phyloP scores from a whole-genome alignment of 2,797 vertebrate species.

The Columba guinea region DNA sequence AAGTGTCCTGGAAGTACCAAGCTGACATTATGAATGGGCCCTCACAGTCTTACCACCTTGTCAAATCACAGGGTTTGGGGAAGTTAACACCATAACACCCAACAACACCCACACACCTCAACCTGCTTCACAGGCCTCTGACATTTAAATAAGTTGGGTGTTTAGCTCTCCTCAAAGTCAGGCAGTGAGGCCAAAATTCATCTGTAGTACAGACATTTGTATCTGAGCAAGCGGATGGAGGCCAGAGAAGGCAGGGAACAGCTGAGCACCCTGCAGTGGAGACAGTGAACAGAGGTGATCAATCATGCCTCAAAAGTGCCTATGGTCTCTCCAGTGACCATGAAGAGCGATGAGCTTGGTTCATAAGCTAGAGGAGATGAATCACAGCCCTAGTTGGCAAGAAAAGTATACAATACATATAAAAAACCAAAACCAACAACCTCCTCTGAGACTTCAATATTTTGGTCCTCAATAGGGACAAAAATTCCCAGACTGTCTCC shows the following conservation, averaged over 20 bases:
- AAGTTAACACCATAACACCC: background rate
- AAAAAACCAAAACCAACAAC: background rate
- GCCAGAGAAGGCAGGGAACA: background rate
- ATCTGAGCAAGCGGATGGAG: background rate
- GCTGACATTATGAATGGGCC: background rate
- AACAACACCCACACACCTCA: background rate
- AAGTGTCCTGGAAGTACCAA: background rate
- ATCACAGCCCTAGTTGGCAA: background rate
- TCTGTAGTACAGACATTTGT: background rate
- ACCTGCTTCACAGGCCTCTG: background rate
- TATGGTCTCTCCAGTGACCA: background rate
- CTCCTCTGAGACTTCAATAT: background rate
- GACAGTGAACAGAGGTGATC: background rate
- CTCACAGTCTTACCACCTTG: background rate
- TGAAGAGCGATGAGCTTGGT: background rate
- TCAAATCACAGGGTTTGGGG: background rate
- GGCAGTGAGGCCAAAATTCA: background rate
- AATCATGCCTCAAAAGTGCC: background rate
- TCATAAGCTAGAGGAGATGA: background rate
- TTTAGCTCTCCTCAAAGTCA: background rate
- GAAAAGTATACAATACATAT: background rate
- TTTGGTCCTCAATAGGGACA: background rate
- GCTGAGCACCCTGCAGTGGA: background rate
- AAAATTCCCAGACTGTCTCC: background rate
- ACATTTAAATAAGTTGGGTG: background rate